Evolutionary conservation across 2,113 vertebrate genomes (phyloP).

Genomic region (Suricata suricatta): DNA sequence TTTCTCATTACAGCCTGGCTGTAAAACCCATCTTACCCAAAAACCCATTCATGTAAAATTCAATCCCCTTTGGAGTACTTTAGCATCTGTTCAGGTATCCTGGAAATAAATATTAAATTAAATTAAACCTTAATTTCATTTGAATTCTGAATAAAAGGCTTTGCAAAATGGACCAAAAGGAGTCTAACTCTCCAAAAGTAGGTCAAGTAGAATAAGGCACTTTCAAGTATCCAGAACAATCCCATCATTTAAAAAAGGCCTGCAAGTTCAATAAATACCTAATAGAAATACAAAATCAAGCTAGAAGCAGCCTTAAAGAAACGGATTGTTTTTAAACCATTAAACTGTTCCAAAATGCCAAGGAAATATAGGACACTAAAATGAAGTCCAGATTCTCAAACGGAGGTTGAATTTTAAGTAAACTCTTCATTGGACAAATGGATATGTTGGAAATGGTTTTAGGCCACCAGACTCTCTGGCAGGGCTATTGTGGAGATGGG

Average conservation of each 20-base stretch:
- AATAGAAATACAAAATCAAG: slow-evolving; percentile 57
- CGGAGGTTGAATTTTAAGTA: slow-evolving; percentile 49
- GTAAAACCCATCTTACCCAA: slow-evolving; percentile 11
- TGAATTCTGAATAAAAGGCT: slow-evolving; percentile 59
- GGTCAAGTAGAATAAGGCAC: slow-evolving; percentile 59
- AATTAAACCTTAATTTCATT: slow-evolving; percentile 71
- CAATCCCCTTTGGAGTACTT: background rate
- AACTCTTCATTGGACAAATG: background rate
- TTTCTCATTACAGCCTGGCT: background rate
- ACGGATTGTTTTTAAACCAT: background rate
- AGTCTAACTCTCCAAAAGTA: slow-evolving; percentile 60
- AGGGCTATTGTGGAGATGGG: background rate
- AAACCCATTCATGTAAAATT: slow-evolving; percentile 23
- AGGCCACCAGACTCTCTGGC: background rate
- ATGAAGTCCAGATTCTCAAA: slow-evolving; percentile 34
- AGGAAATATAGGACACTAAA: slow-evolving; percentile 29
- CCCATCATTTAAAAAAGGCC: background rate
- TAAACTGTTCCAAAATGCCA: slow-evolving; percentile 7
- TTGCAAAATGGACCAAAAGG: slow-evolving; percentile 28
- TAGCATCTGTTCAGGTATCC: slow-evolving; percentile 36
- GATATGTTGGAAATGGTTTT: slow-evolving; percentile 3
- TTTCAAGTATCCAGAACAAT: slow-evolving; percentile 60
- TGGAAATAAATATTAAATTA: slow-evolving; percentile 66
- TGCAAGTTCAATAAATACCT: slow-evolving; percentile 33
- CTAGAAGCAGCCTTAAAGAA: slow-evolving; percentile 33